These are phyloP conservation scores for Sciurus carolinensis DNA, from an alignment of 2,797 vertebrate genomes.

Conservation along the genomic window DNA sequence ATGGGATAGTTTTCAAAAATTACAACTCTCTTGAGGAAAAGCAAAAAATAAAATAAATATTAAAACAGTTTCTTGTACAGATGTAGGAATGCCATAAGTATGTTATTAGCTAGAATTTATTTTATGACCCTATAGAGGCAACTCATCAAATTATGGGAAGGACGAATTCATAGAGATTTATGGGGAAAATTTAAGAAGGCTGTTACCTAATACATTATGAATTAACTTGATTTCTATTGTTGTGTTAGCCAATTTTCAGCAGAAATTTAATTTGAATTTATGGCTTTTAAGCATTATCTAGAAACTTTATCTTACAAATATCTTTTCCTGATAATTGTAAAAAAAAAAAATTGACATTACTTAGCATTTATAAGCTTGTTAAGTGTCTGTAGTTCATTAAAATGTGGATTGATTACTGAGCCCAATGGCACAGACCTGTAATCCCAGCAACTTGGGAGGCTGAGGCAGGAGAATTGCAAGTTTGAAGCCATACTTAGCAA, in stretches of 20 bases:
- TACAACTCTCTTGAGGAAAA: conserved; percentile 47
- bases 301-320: conserved; percentile 60
- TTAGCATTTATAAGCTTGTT: conserved; percentile 52
- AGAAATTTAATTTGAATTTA: conserved; percentile 67
- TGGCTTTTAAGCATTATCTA: conserved; percentile 64
- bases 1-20: conserved; percentile 1
- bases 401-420: not conserved
- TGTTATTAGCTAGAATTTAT: conserved; percentile 50
- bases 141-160: conserved; percentile 47
- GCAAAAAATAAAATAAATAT: not conserved
- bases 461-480: too few species aligned
- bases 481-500: too few species aligned
- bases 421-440: too few species aligned
- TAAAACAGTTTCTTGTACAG: conserved; percentile 18
- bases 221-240: conserved; percentile 52
- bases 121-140: not conserved
- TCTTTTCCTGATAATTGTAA: not conserved
- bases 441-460: too few species aligned
- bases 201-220: not conserved
- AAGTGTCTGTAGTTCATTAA: not conserved
- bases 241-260: conserved; percentile 45
- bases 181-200: not conserved
- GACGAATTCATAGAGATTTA: not conserved
- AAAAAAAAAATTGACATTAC: not conserved
- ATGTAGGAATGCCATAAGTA: conserved; percentile 43